Evolutionary conservation across 2,888 invertebrate species (phyloP), one percentile per base, ranked within the genome.

Genomic region (Drosophila quasianomalipes): DNA sequence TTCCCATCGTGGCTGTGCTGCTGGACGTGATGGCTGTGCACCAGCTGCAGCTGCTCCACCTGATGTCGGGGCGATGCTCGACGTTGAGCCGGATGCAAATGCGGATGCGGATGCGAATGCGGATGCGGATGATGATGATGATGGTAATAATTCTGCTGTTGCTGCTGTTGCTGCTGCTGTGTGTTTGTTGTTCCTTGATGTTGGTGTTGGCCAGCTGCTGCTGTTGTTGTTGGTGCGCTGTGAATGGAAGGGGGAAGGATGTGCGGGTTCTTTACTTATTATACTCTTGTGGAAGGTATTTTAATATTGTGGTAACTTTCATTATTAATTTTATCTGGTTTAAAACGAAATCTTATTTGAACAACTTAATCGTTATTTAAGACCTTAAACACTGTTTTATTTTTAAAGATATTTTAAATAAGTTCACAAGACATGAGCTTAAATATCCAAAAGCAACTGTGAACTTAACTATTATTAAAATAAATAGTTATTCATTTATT

Each of bases 1-100:
- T 44, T 58, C 2, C 44, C 79, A 79, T 70, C 57, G 57, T 77
- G 76, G 57, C 51, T 57, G 30, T 75, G 74, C 41, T 75, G 74
- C 41, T 41, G 41, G 37, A 74, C 69, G 77, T 82, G 87, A 69
- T 87, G 87, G 65, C 85, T 87, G 69, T 90, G 76, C 75, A 89
- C 76, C 82, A 90, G 81, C 59, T 85, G 85, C 81, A 85, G 74
- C 83, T 85, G 90, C 70, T 89, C 90, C 72, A 82, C 84, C 53
- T 90, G 90, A 62, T 82, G 80, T 7, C 77, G 70, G 9, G 76
- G 55, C 62, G 74, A 51, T 33, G 72, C 64, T 61, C 76, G 71
- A 28, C 75, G 71, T 31, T 77, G 79, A 41, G 64, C 67, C 55
- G 81, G 59, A 64, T 81, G 78, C 51, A 61, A 44, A n/a, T 65